A percentile compares a stretch with the other conserved stretches of the same genome.
Conservation (phyloP, 92 coral and sea anemone genomes). For the Galaxea fascicularis region DNA sequence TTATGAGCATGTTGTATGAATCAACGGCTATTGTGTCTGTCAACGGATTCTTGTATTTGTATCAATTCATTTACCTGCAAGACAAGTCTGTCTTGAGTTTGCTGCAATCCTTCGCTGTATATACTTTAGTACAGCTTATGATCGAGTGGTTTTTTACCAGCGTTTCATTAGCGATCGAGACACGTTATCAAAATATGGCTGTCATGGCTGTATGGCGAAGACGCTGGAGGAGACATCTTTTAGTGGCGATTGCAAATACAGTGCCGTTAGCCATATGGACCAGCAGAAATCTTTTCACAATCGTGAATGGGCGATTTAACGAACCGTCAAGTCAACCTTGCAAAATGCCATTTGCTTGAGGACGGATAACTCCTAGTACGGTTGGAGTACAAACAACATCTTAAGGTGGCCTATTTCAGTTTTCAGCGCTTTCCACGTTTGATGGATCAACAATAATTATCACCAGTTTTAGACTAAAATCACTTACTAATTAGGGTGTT, state of each 20-base stretch:
- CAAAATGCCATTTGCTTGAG: background rate
- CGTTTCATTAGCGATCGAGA: background rate
- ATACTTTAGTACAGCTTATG: background rate
- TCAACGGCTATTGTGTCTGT: conserved; percentile 38
- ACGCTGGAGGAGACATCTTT: background rate
- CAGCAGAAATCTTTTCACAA: background rate
- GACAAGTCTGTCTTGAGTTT: background rate
- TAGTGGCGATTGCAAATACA: background rate
- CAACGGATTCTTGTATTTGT: conserved; percentile 17
- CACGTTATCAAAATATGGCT: background rate
- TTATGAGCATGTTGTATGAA: conserved; percentile 52
- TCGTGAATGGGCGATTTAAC: background rate
- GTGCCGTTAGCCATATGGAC: background rate
- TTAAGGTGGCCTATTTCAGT: too few species aligned
- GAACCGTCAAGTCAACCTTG: background rate
- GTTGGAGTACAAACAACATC: too few species aligned
- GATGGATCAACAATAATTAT: too few species aligned
- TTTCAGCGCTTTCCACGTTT: too few species aligned
- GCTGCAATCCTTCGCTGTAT: background rate
- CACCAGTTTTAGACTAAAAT: too few species aligned
- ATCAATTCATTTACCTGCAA: conserved; percentile 1
- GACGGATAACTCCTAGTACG: too few species aligned
- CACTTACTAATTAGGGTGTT: too few species aligned
- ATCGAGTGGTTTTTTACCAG: conserved; percentile 1
- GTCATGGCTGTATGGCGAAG: conserved; percentile 6